Evolutionary conservation across 2,113 vertebrate species (phyloP), one percentile per base, ranked within the genome.

Genomic region (Gymnarchus niloticus): DNA sequence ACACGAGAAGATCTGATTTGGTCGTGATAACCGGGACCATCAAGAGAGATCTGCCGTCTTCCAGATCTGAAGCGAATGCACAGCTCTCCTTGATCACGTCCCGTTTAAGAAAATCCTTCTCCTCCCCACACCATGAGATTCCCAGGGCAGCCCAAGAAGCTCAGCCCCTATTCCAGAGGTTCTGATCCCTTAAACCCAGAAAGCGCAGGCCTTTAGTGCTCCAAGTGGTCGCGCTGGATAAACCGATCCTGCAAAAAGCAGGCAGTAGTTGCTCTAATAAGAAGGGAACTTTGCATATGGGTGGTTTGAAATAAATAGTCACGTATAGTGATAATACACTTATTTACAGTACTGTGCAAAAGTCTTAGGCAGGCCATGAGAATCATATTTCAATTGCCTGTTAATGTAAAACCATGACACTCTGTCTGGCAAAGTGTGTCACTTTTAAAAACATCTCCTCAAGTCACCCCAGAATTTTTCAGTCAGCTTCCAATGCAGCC

Each of bases 161-260:
- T 95, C 96, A 91, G 92, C 95, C 97, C 97, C 95, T 92, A 95
- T 96, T 94, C 84, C 87, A 73, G 83, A 69, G 65, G 44, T 51
- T 33, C 41, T 83, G 88, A 76, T 76, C 88, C 89, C 85, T 89
- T 89, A 88, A 87, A 87, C 87, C 80, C 88, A 12, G 10, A n/a
- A 82, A 10, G 54, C 19, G 76, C 56, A 23, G 25, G 21, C 23
- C 78, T 0, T 48, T 83, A 78, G 87, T 87, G 89, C 88, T 81
- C 77, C 90, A 48, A 61, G 89, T 21, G 91, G 85, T 0, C 56
- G 52, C 41, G 28, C 5, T 81, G 61, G 81, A 49, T 51, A 84
- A 73, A 48, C 9, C 23, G 19, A 19, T 33, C 28, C 10, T 33
- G 1, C 0, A 78, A 9, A 41, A 17, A 3, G 41, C 33, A 46